Conservation (phyloP, 2,113 vertebrate genomes). For the Cebidichthys violaceus region DNA sequence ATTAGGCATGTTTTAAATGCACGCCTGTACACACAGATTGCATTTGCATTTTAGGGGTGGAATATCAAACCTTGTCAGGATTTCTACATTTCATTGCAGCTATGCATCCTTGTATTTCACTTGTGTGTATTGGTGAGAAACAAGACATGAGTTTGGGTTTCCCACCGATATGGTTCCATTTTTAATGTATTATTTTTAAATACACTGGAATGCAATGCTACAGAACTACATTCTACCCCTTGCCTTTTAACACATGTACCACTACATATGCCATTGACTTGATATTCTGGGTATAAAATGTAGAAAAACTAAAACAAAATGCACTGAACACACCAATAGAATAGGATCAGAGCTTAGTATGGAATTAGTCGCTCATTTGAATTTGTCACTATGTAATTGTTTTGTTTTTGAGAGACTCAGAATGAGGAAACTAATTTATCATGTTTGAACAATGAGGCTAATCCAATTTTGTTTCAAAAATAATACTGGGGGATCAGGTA, state of each 20-base stretch:
- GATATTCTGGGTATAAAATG: constrained; percentile 38
- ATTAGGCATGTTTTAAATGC: constrained; percentile 38
- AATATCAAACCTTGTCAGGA: constrained; percentile 2
- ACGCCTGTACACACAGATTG: constrained; percentile 21
- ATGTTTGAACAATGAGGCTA: constrained; percentile 51
- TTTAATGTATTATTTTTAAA: constrained; percentile 15
- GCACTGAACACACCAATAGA: constrained; percentile 43
- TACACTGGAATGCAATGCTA: too few relatives aligned
- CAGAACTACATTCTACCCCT: constrained; percentile 7
- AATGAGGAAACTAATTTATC: constrained; percentile 52
- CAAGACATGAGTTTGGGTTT: constrained; percentile 3
- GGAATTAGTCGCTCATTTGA: constrained; percentile 52
- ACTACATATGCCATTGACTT: constrained; percentile 4
- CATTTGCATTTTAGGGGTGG: not conserved
- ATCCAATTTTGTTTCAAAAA: constrained; percentile 46
- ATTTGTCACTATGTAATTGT: constrained; percentile 51
- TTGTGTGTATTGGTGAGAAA: not conserved
- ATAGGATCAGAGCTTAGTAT: constrained; percentile 8
- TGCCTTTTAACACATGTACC: not conserved
- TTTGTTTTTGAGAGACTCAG: constrained; percentile 52
- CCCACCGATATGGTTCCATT: constrained; percentile 12
- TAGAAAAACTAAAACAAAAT: constrained; percentile 28
- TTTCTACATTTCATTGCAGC: constrained; percentile 7
- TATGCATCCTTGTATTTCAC: constrained; percentile 2
- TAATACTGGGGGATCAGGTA: constrained; percentile 58